These are phyloP conservation scores for Melanophora roralis DNA, from an alignment of 2,888 invertebrate species.

Conservation along the genomic window DNA sequence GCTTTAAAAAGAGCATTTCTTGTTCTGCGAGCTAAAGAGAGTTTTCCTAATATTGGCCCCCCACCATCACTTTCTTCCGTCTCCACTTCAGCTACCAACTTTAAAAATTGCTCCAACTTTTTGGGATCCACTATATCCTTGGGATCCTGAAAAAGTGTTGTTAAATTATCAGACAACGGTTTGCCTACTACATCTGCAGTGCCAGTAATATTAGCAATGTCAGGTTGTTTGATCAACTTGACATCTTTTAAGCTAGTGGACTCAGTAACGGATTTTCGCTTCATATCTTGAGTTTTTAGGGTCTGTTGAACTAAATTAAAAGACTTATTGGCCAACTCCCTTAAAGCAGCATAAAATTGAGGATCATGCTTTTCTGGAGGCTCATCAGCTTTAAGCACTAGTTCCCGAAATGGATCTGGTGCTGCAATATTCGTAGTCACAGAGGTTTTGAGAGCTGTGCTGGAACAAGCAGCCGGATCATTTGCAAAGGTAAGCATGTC, in stretches of 20 bases:
- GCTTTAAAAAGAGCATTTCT: conserved; percentile 79
- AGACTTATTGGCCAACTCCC: conserved; percentile 81
- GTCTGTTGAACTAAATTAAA: conserved; percentile 80
- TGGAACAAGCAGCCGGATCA: conserved; percentile 77
- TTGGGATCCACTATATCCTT: conserved; percentile 76
- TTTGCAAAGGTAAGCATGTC: conserved; percentile 91
- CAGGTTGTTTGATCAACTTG: conserved; percentile 11
- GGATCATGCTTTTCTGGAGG: conserved; percentile 70
- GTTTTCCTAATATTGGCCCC: conserved; percentile 82
- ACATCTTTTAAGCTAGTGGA: conserved; percentile 32
- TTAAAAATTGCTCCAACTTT: conserved; percentile 75
- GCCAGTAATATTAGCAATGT: conserved; percentile 2
- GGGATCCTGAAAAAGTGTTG: conserved; percentile 75
- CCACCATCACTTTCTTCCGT: conserved; percentile 78
- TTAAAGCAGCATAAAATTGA: conserved; percentile 77
- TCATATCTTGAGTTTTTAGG: conserved; percentile 66
- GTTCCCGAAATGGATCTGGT: conserved; percentile 82
- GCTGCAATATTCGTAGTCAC: conserved; percentile 36
- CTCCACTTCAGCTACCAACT: conserved; percentile 75
- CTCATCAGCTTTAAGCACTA: conserved; percentile 80
- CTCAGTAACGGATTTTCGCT: background rate
- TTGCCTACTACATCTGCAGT: conserved; percentile 37
- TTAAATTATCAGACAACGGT: conserved; percentile 67
- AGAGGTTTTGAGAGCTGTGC: conserved; percentile 58
- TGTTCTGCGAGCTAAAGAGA: conserved; percentile 83